phyloP scores from a whole-genome alignment of 2,113 vertebrate species.

The Myodes glareolus region DNA sequence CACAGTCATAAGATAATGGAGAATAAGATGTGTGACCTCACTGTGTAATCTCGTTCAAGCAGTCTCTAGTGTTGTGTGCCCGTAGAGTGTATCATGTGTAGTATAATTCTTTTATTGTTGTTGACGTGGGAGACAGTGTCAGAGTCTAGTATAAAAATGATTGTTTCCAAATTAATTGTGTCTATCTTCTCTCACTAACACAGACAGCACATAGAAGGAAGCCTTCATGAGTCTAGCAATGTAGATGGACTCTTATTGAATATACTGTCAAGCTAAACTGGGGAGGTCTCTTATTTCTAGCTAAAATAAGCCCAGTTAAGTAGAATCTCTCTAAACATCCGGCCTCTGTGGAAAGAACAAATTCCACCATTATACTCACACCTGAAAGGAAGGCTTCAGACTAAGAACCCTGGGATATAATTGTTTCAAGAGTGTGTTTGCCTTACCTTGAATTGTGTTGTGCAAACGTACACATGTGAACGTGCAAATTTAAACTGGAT shows the following conservation, averaged over 20 bases:
- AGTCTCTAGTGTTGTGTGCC: background rate
- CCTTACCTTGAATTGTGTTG: background rate
- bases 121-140: background rate
- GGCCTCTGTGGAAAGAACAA: background rate
- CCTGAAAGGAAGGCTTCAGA: constrained; percentile 45
- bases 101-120: background rate
- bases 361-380: background rate
- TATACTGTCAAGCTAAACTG: background rate
- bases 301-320: background rate
- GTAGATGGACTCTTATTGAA: background rate
- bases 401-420: background rate
- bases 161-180: background rate
- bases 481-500: background rate
- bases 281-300: background rate
- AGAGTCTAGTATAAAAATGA: background rate
- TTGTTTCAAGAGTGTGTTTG: background rate
- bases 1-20: constrained; percentile 80
- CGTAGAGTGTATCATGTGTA: background rate
- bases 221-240: background rate
- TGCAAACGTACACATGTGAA: background rate
- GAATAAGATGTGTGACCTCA: constrained; percentile 76
- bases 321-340: background rate
- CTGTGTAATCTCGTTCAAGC: background rate
- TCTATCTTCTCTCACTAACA: background rate
- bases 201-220: background rate